Evolutionary conservation across 1,140 invertebrate genomes (phyloP), one percentile per base, ranked within the genome.

Genomic region (Caenorhabditis elegans): DNA sequence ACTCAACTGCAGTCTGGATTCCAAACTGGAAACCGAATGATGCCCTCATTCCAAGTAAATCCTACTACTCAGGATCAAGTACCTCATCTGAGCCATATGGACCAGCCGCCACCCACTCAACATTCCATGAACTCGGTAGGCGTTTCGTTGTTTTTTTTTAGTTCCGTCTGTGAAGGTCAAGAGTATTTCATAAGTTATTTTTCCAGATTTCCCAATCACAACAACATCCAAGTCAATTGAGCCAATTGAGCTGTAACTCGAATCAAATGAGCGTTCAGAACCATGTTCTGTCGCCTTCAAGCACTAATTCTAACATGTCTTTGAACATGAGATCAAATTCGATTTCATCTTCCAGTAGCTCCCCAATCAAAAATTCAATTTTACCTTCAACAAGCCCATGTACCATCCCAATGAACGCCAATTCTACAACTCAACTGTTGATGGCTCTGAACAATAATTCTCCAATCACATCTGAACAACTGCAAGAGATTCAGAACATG

Each of bases 61-160:
- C 60, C 36, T 39, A 22, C 26, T 19, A 22, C 26, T 19, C 34
- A 31, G 19, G 60, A 70, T 31, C 60, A 70, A 70, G 60, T 70
- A 70, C n/a, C 60, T 70, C 60, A 70, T 70, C 60, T 70, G n/a
- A 31, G 60, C 60, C 60, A 70, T 70, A 70, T 70, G 60, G 60
- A 70, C 60, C 60, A 70, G 60, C 60, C 26, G 34, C 31, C 60
- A 70, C 60, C 60, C 60, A 70, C 60, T 70, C 60, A 70, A 43
- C 31, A 70, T 70, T 70, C 60, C 60, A 70, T 70, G 60, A 70
- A 70, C 60, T 70, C 60, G 60, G 60, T 70, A 70, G 60, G 60
- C 60, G 60, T 36, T n/a, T n/a, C n/a, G 22, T 70, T 70, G 31
- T 70, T 70, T 70, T 70, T 70, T 19, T 70, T 43, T 5, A 43